Base-by-base conservation (phyloP, 2,113 vertebrate genomes). In the Psilopsiagon aurifrons region DNA sequence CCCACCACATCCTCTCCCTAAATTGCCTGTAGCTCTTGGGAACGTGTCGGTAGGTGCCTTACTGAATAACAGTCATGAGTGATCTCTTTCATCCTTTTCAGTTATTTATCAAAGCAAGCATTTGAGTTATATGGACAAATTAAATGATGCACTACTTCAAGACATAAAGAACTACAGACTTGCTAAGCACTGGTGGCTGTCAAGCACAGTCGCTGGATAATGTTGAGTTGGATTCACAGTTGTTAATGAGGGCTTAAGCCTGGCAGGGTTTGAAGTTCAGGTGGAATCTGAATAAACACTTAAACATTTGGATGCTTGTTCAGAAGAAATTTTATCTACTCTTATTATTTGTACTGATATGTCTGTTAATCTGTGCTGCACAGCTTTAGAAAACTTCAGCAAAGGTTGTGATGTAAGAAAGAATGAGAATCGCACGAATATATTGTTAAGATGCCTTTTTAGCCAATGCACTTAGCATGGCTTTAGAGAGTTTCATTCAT, bases 131-230 rank as follows among this genome's bases (percentile, higher is more conserved):
- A 66, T 59, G 83, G 66, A 71, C 69, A 86, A 88, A 92, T 92
- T 96, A 95, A 92, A 79, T 73, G 60, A 82, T 89, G 67, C 83
- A 19, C 80, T 92, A 69, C 66, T 90, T 51, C 80, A 25, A 78
- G 83, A 88, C n/a, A 90, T 55, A 71, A 88, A 91, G 90, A 92
- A 57, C 60, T 92, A 24, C 62, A 68, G 62, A 20, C 35, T 83
- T 71, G 39, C 57, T 88, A 64, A 68, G 73, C 60, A 43, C 66
- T 59, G 80, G 29, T 64, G 47, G 27, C 73, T 95, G 64, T 59
- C 91, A 88, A 59, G 55, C 41, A 59, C 17, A 71, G 46, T 86
- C 4, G 1, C 60, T 86, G 60, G 52, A 24, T 83, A 18, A 51
- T n/a, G 33, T 11, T 84, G 88, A 64, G 25, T 49, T 37, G 31